A percentile compares a stretch with the other conserved stretches of the same genome.
Evolutionary conservation across 2,797 vertebrate species (phyloP).

Genomic region (Schizopygopsis malacanthus): DNA sequence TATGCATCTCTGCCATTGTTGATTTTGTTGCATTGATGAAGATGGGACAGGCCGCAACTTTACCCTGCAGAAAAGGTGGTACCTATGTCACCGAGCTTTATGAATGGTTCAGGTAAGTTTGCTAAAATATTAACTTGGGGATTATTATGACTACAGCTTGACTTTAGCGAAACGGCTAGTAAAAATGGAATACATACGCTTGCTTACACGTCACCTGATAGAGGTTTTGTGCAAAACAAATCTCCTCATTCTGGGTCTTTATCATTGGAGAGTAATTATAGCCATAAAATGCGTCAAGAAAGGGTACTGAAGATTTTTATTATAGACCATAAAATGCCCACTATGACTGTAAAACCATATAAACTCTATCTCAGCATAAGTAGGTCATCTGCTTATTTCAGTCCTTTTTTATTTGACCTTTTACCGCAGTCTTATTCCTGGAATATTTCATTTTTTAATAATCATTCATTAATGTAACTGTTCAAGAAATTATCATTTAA

Average conservation of each 20-base stretch:
- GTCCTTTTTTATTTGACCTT: slow-evolving; percentile 4
- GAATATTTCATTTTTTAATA: not conserved
- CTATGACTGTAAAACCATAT: not conserved
- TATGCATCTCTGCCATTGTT: slow-evolving; percentile 48
- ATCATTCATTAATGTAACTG: not conserved
- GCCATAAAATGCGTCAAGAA: slow-evolving; percentile 6
- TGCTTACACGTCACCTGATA: not conserved
- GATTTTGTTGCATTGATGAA: slow-evolving; percentile 38
- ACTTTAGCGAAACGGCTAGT: not conserved
- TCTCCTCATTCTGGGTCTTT: not conserved
- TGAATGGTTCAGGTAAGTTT: slow-evolving; percentile 78
- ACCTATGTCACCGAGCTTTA: slow-evolving; percentile 75
- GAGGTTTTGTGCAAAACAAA: not conserved
- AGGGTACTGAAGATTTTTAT: slow-evolving; percentile 3
- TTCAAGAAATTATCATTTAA: not conserved
- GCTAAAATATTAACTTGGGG: not conserved
- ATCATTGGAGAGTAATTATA: not conserved
- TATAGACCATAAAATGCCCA: slow-evolving; percentile 8
- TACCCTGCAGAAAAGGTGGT: slow-evolving; percentile 67
- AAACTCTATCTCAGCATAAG: not conserved
- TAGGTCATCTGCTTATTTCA: slow-evolving; percentile 22
- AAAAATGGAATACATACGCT: not conserved
- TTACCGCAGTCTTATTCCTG: not conserved
- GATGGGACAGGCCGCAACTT: slow-evolving; percentile 76
- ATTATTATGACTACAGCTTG: not conserved